These are phyloP conservation scores for Drosophila tani DNA, from an alignment of 1,140 invertebrate species.

Conservation along the genomic window DNA sequence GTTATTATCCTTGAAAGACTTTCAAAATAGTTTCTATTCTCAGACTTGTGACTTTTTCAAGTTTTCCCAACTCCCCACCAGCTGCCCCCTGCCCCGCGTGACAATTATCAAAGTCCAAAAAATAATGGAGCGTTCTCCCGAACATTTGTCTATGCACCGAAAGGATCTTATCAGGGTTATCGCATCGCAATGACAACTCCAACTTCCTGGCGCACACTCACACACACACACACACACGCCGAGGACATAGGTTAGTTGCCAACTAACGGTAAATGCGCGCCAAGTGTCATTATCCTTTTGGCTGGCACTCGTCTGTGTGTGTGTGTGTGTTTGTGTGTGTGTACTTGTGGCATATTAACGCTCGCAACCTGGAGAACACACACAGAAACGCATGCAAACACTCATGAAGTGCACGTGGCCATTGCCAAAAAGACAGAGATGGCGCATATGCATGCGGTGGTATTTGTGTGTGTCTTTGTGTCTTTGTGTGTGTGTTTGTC, in stretches of 20 bases:
- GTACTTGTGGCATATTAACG: conserved; percentile 44
- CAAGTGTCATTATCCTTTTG: conserved; percentile 83
- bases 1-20: conserved; percentile 15
- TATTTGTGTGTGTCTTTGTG: not conserved
- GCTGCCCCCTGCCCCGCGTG: not conserved
- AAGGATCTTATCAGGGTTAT: conserved; percentile 58
- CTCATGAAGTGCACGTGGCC: conserved; percentile 57
- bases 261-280: conserved; percentile 75
- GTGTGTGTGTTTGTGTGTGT: conserved; percentile 14
- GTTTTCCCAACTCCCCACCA: conserved; percentile 1
- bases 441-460: conserved; percentile 1
- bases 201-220: conserved; percentile 33
- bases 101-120: conserved; percentile 38
- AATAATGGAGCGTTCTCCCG: conserved; percentile 22
- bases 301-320: conserved; percentile 50
- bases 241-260: conserved; percentile 61
- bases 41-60: conserved; percentile 19
- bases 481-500: conserved; percentile 22
- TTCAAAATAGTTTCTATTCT: conserved; percentile 2
- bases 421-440: conserved; percentile 69
- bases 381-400: conserved; percentile 34
- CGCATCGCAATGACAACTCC: conserved; percentile 52
- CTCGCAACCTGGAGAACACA: conserved; percentile 38
- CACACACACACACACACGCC: conserved; percentile 11
- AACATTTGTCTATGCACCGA: conserved; percentile 45